Conservation (phyloP, 2,888 invertebrate species). For the Candidula unifasciata region DNA sequence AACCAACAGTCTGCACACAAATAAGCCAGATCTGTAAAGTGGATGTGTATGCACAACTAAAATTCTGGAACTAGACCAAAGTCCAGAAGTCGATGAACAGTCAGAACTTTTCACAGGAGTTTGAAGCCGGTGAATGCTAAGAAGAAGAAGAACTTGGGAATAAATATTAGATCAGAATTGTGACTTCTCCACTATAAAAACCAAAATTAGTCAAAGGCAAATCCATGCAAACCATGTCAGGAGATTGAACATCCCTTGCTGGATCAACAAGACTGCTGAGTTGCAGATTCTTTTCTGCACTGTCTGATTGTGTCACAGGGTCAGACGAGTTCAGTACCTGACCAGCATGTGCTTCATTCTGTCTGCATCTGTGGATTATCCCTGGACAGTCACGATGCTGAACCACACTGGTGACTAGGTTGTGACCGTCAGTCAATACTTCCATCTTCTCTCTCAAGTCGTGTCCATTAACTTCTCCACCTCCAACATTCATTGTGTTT, state of each 20-base stretch:
- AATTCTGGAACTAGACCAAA: too few relatives aligned
- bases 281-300: neutral
- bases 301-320: neutral
- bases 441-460: too few relatives aligned
- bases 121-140: too few relatives aligned
- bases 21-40: too few relatives aligned
- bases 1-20: too few relatives aligned
- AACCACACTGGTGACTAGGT: too few relatives aligned
- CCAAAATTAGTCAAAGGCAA: conserved; percentile 70
- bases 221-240: conserved; percentile 60
- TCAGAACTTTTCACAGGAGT: too few relatives aligned
- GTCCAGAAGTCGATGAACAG: too few relatives aligned
- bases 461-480: neutral
- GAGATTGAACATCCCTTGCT: neutral
- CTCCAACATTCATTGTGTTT: neutral
- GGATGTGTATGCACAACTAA: too few relatives aligned
- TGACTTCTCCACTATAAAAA: conserved; percentile 70
- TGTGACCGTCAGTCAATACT: too few relatives aligned
- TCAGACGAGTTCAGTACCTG: neutral
- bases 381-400: neutral
- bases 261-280: neutral
- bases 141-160: too few relatives aligned
- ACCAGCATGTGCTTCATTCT: neutral
- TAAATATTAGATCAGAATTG: conserved; percentile 55
- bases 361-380: neutral